These are phyloP conservation scores for Folsomia manolachei DNA, from an alignment of 2,888 invertebrate genomes.

Conservation along the genomic window DNA sequence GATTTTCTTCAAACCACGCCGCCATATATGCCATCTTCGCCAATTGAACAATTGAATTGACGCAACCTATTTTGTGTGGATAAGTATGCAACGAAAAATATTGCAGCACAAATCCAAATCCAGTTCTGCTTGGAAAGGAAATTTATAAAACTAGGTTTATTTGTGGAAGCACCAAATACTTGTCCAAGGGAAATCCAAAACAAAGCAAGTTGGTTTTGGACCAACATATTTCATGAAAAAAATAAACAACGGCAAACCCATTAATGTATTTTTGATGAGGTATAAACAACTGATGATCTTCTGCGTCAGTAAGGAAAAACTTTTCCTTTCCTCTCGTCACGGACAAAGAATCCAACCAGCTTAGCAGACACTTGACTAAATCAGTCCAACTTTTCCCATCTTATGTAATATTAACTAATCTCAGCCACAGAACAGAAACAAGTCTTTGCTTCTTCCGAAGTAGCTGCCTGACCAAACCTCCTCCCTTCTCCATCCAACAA, in stretches of 20 bases:
- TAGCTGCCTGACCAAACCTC: slow-evolving; percentile 11
- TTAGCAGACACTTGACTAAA: slow-evolving; percentile 13
- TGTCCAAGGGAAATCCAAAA: no score
- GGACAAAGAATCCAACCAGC: slow-evolving; percentile 36
- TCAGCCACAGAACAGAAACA: background rate
- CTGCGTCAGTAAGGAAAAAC: slow-evolving; percentile 19
- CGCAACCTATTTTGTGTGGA: no score
- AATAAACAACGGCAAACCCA: slow-evolving; percentile 37
- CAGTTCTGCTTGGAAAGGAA: background rate
- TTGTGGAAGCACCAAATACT: no score
- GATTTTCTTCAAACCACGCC: background rate
- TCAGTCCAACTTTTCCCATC: slow-evolving; percentile 18
- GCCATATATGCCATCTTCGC: background rate
- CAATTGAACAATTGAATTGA: no score
- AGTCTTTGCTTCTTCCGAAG: slow-evolving; percentile 1
- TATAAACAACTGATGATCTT: slow-evolving; percentile 47
- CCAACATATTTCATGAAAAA: background rate
- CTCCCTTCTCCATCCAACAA: background rate
- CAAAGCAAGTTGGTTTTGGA: no score
- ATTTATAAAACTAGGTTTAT: no score
- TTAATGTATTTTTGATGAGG: slow-evolving; percentile 52
- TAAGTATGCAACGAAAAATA: no score
- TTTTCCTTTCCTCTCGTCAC: slow-evolving; percentile 39
- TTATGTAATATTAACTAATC: slow-evolving; percentile 10
- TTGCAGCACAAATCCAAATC: background rate